These are phyloP conservation scores for Euleptes europaea DNA, from an alignment of 2,113 vertebrate species.

Conservation along the genomic window DNA sequence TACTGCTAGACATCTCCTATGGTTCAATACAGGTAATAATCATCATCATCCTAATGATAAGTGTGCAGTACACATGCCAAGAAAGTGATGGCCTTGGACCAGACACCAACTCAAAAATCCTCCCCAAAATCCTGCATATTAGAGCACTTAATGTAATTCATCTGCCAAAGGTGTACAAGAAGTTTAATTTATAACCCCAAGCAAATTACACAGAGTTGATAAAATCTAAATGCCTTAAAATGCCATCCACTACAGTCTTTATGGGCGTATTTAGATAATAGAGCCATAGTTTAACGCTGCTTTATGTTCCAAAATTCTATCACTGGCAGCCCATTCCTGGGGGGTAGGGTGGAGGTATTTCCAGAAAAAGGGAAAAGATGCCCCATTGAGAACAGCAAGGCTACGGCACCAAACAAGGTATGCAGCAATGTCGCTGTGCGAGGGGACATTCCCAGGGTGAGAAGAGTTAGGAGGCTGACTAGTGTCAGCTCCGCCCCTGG, in stretches of 20 bases:
- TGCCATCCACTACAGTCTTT: slow-evolving; percentile 14
- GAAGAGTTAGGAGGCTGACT: no score
- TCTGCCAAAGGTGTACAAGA: slow-evolving; percentile 40
- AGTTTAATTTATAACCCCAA: slow-evolving; percentile 36
- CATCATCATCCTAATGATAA: slow-evolving; percentile 23
- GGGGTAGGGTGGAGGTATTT: no score
- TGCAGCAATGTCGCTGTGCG: no score
- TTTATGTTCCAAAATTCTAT: slow-evolving; percentile 36
- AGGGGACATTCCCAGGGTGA: no score
- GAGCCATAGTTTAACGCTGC: neutral
- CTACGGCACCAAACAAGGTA: no score
- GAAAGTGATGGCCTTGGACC: slow-evolving; percentile 41
- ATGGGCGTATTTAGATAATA: slow-evolving; percentile 15
- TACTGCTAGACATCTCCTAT: slow-evolving; percentile 11
- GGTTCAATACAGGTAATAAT: neutral
- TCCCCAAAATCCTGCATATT: slow-evolving; percentile 24
- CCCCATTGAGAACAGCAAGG: no score
- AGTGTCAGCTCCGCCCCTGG: no score
- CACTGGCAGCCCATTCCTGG: no score
- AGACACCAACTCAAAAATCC: slow-evolving; percentile 57
- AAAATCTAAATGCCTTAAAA: slow-evolving; percentile 24
- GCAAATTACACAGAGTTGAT: slow-evolving; percentile 36
- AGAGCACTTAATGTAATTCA: slow-evolving; percentile 49
- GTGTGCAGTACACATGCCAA: slow-evolving; percentile 21
- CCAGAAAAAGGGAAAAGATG: no score